These are phyloP conservation scores for Gallinago media DNA, from an alignment of 2,113 vertebrate species.

Conservation along the genomic window DNA sequence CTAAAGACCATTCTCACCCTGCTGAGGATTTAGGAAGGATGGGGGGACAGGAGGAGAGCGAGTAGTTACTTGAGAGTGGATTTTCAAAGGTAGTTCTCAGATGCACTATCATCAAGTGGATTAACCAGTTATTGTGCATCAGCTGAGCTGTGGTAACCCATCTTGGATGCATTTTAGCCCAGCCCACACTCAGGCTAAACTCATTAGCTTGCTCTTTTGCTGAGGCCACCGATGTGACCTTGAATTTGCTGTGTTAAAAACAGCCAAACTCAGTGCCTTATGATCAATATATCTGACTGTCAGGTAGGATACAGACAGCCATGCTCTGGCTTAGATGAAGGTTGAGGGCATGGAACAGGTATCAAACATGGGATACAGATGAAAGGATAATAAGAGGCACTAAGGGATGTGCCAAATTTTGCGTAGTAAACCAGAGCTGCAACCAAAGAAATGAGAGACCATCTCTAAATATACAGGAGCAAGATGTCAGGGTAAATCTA, in stretches of 20 bases:
- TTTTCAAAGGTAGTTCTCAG: not conserved
- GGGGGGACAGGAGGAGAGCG: not conserved
- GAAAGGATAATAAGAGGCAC: rapidly evolving
- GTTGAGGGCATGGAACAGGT: not conserved
- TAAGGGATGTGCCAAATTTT: not conserved
- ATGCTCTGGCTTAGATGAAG: not conserved
- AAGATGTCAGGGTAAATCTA: not conserved
- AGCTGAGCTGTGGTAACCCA: not conserved
- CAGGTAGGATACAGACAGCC: rapidly evolving
- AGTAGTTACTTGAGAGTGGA: not conserved
- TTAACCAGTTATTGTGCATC: not conserved
- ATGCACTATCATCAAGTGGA: not conserved
- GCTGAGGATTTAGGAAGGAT: not conserved
- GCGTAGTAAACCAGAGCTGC: not conserved
- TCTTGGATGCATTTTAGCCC: not conserved
- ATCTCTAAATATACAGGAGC: not conserved
- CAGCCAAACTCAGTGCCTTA: not conserved
- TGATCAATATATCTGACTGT: not conserved
- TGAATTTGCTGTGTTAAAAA: not conserved
- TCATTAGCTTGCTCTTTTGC: not conserved
- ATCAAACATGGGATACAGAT: not conserved
- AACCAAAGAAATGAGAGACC: not conserved
- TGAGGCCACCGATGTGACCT: not conserved
- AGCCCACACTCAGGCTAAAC: not conserved
- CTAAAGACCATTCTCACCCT: not conserved